These are phyloP conservation scores for Tupiocoris notatus DNA, from an alignment of 2,888 invertebrate genomes.

Conservation along the genomic window DNA sequence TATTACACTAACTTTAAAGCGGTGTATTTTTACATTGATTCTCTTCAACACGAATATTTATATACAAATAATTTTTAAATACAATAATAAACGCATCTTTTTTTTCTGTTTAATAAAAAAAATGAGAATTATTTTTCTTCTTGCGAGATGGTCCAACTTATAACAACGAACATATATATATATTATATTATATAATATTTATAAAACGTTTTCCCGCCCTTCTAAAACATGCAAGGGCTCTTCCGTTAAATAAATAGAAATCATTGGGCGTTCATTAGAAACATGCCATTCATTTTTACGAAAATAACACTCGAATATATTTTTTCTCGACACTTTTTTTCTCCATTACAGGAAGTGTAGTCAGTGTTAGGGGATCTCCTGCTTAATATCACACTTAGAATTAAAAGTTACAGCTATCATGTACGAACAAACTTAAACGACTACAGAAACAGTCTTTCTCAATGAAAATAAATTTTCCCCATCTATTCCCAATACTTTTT, in stretches of 20 bases:
- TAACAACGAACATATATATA: conserved; percentile 17
- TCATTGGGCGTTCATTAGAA: conserved; percentile 1
- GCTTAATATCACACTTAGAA: conserved; percentile 46
- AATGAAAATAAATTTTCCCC: conserved; percentile 41
- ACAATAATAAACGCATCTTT: conserved; percentile 30
- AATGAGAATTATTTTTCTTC: conserved; percentile 16
- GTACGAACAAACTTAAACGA: conserved; percentile 25
- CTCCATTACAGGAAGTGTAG: conserved; percentile 41
- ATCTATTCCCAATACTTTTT: neutral
- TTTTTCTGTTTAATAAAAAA: conserved; percentile 25
- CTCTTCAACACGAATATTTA: conserved; percentile 36
- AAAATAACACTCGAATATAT: conserved; percentile 43
- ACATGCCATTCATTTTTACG: conserved; percentile 32
- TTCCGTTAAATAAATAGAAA: conserved; percentile 33
- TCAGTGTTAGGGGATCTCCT: conserved; percentile 39
- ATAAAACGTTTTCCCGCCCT: conserved; percentile 16
- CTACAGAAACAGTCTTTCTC: conserved; percentile 46
- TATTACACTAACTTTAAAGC: conserved; percentile 45
- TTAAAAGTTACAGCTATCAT: conserved; percentile 40
- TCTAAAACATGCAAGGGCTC: conserved; percentile 36
- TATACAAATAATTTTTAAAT: conserved; percentile 38
- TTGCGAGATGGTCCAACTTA: conserved; percentile 33
- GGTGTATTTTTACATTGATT: conserved; percentile 44
- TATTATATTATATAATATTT: conserved; percentile 13
- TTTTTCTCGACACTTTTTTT: conserved; percentile 12